A percentile compares a stretch with the other conserved stretches of the same genome.
Evolutionary conservation across 2,113 vertebrate species (phyloP).

Genomic region (Morone saxatilis): DNA sequence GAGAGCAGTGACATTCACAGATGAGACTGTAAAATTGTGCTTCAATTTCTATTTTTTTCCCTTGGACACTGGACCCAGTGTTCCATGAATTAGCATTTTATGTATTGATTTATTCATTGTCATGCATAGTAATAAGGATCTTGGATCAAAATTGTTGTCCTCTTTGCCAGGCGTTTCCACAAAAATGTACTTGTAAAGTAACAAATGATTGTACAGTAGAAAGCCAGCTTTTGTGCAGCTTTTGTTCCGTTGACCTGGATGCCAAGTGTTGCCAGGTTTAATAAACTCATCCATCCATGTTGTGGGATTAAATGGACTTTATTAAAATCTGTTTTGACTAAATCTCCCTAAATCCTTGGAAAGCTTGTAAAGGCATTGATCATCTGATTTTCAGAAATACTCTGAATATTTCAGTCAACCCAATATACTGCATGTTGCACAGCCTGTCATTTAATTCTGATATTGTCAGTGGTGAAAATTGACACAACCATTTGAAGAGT

Average conservation of each 20-base stretch:
- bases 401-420: conserved; percentile 27
- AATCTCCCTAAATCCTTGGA: conserved; percentile 51
- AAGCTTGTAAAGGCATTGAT: conserved; percentile 53
- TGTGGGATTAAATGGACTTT: conserved; percentile 67
- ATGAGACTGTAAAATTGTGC: conserved; percentile 52
- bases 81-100: conserved; percentile 71
- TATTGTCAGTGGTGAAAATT: background rate
- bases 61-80: conserved; percentile 49
- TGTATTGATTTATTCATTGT: conserved; percentile 80
- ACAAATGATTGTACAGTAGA: conserved; percentile 70
- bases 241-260: conserved; percentile 73
- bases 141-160: conserved; percentile 59
- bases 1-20: conserved; percentile 55
- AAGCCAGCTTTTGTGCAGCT: conserved; percentile 72
- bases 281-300: conserved; percentile 73
- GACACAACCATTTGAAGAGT: background rate
- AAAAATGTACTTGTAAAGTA: conserved; percentile 76
- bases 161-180: conserved; percentile 71
- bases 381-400: conserved; percentile 34
- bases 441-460: background rate
- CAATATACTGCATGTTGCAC: conserved; percentile 1
- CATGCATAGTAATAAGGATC: conserved; percentile 66
- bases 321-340: conserved; percentile 68
- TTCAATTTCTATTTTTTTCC: conserved; percentile 58
- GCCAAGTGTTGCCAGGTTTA: conserved; percentile 68